Conservation (phyloP, 2,888 invertebrate species). For the Prenolepis imparis region DNA sequence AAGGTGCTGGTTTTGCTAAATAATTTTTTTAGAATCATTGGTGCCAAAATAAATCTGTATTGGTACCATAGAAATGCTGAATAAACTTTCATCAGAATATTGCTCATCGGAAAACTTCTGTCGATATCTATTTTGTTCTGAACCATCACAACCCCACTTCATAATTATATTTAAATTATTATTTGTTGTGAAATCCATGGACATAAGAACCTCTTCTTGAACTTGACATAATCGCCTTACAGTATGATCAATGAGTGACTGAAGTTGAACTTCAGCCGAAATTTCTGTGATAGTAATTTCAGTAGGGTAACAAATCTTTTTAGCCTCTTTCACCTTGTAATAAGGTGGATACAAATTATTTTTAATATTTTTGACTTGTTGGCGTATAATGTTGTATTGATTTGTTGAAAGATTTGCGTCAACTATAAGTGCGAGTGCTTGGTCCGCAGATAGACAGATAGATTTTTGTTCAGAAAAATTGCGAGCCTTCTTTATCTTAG, state of each 20-base stretch:
- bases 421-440: slow-evolving; percentile 32
- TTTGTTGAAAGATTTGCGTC: slow-evolving; percentile 36
- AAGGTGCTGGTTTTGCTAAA: slow-evolving; percentile 28
- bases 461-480: background rate
- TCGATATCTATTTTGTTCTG: slow-evolving; percentile 20
- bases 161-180: slow-evolving; percentile 13
- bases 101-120: slow-evolving; percentile 22
- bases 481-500: slow-evolving; percentile 13
- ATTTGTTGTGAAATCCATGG: background rate
- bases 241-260: slow-evolving; percentile 41
- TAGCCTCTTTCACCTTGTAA: slow-evolving; percentile 35
- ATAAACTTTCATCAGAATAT: slow-evolving; percentile 23
- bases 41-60: background rate
- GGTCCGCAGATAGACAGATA: slow-evolving; percentile 10
- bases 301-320: slow-evolving; percentile 34
- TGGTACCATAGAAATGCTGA: slow-evolving; percentile 8
- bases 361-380: slow-evolving; percentile 4
- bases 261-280: slow-evolving; percentile 35
- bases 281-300: slow-evolving; percentile 25
- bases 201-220: slow-evolving; percentile 14
- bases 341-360: slow-evolving; percentile 35
- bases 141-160: slow-evolving; percentile 43
- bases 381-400: slow-evolving; percentile 32
- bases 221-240: slow-evolving; percentile 11
- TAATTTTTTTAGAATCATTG: background rate